Conservation (phyloP, 1,140 invertebrate species). For the Copidosoma floridanum region DNA sequence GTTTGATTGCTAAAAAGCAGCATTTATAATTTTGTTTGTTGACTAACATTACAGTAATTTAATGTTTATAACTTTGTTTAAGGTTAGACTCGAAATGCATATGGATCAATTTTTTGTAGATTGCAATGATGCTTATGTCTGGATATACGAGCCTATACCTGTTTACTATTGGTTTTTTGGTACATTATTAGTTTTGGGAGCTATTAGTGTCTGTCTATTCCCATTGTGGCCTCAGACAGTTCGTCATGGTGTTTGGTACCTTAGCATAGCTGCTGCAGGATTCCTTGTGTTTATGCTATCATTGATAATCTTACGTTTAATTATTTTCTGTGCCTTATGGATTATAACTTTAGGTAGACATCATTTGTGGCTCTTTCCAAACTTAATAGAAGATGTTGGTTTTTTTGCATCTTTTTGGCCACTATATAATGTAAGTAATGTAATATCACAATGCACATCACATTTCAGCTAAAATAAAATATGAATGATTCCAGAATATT, state of each 20-base stretch:
- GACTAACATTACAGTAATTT: background rate
- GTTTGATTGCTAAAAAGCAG: too few relatives aligned
- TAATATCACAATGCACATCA: too few relatives aligned
- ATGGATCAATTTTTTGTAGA: slow-evolving; percentile 92
- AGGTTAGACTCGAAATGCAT: slow-evolving; percentile 90
- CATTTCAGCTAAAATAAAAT: too few relatives aligned
- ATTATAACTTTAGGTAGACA: slow-evolving; percentile 83
- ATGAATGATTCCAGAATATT: too few relatives aligned
- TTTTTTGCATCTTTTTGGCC: slow-evolving; percentile 99
- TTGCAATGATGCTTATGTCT: slow-evolving; percentile 94
- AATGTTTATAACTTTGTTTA: slow-evolving; percentile 26
- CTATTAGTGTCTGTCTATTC: slow-evolving; percentile 95
- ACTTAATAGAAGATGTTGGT: slow-evolving; percentile 97
- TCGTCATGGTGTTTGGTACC: slow-evolving; percentile 93
- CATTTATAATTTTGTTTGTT: background rate
- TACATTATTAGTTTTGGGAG: slow-evolving; percentile 84
- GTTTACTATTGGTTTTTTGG: slow-evolving; percentile 96
- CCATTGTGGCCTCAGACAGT: slow-evolving; percentile 95
- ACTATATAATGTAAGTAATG: slow-evolving; percentile 78
- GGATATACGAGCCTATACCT: slow-evolving; percentile 98
- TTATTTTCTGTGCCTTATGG: slow-evolving; percentile 93
- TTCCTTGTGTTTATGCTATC: slow-evolving; percentile 92
- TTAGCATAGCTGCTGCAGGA: slow-evolving; percentile 89
- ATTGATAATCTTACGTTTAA: slow-evolving; percentile 81
- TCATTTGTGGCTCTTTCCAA: slow-evolving; percentile 96